Base-by-base conservation (phyloP, 2,113 vertebrate species). In the Tragelaphus strepsiceros region DNA sequence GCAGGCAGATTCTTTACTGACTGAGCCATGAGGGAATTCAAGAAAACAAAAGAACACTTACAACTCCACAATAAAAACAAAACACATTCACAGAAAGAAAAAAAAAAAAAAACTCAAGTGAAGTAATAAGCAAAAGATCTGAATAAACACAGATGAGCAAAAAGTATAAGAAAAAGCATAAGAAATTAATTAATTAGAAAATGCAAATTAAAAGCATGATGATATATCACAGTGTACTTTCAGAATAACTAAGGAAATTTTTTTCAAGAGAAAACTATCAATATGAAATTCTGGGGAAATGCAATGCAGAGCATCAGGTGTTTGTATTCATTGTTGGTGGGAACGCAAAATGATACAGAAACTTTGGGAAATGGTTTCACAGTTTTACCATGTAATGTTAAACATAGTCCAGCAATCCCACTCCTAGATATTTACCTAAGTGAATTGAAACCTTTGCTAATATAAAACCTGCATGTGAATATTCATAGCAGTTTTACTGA, bases 11-110 rank as follows among this genome's bases (percentile, higher is more conserved):
- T 74, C 2, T 39, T 74, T 39, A 74, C 10, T 39, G 67, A 39
- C n/a, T 39, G 67, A 39, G n/a, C 12, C 0, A 0, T 0, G 19
- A 39, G 35, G 35, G 19, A 71, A 46, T 26, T 8, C 49, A 81
- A 28, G 24, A 17, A 39, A 14, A 14, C 2, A 64, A 53, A 53
- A 53, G 49, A 82, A 53, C 8, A 53, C 11, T 9, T 59, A 43
- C 0, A 90, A 53, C 5, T 46, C 3, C 88, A 30, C 2, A 82
- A 32, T 61, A 35, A 51, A 77, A 39, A 53, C 30, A 30, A 95
- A 82, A 85, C 10, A 39, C 1, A 82, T 24, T 53, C 26, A 80
- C 43, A 49, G 26, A 0, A 39, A 12, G 49, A 24, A 24, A 22
- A 32, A n/a, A n/a, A 39, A 26, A 91, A 78, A 62, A n/a, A 2